Base-by-base conservation (phyloP, 2,113 vertebrate genomes). In the Pomatorhinus ruficollis region DNA sequence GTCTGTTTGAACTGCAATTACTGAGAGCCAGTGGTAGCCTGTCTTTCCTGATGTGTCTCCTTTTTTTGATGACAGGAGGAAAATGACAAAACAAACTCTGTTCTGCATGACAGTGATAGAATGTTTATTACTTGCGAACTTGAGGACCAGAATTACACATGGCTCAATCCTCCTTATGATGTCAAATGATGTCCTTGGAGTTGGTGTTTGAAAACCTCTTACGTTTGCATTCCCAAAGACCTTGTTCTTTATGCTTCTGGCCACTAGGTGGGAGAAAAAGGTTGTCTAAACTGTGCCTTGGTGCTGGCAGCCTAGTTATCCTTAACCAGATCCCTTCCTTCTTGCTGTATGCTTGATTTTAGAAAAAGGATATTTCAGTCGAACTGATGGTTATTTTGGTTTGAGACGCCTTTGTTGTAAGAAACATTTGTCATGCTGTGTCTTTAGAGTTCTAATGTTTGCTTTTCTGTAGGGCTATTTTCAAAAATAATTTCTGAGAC, bases 261-360 rank as follows among this genome's bases (percentile, higher is more conserved):
- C 98, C 98, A 97, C 98, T 98, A 98, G 98, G 97, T 98, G 98
- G 98, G 93, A 97, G 98, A 98, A 98, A 97, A 93, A 97, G 93
- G 96, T 98, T 97, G 97, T 97, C 70, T 95, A 97, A 98, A 91
- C 71, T 85, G 19, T 96, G 39, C 68, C 70, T 87, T 85, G 59
- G 64, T 90, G 50, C 63, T 93, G 28, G 30, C 57, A 64, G 42
- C 21, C 40, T 50, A 33, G 35, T 93, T 89, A 59, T 18, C 64
- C 81, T 83, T 87, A 70, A 39, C 49, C 40, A 44, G 57, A 95
- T 91, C 47, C 11, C 71, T 68, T 76, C 39, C 61, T 85, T n/a
- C 52, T 31, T 70, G 23, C 44, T 45, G 2, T 42, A 49, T 39
- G 5, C 21, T 56, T 60, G 54, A 47, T 27, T 79, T 89, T 65